phyloP scores from a whole-genome alignment of 2,888 invertebrate genomes.

The Coelogynopora nodosa region DNA sequence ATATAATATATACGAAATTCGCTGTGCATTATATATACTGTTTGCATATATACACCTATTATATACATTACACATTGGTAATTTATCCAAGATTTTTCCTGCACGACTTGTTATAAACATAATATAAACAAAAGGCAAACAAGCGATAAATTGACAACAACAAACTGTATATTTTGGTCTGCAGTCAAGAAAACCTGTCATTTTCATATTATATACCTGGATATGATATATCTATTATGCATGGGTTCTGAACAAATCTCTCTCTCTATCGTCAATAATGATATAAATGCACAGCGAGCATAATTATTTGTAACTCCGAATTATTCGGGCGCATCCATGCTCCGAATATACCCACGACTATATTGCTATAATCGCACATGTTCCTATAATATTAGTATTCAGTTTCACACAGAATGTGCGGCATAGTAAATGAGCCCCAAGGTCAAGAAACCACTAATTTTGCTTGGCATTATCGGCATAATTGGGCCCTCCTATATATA shows the following conservation, averaged over 20 bases:
- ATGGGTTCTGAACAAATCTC: too few species aligned
- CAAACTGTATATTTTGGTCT: background rate
- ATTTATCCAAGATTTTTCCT: background rate
- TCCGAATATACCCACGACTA: background rate
- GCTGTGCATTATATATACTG: background rate
- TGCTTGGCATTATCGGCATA: too few species aligned
- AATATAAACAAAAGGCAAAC: too few species aligned
- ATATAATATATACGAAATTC: background rate
- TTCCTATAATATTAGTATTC: background rate
- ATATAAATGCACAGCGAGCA: too few species aligned
- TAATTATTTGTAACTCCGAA: constrained; percentile 15
- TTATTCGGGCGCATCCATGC: background rate
- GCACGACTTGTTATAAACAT: too few species aligned
- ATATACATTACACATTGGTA: background rate
- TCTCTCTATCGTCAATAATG: too few species aligned
- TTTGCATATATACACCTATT: background rate
- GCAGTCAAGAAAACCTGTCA: too few species aligned
- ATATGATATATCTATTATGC: too few species aligned
- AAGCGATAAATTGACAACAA: background rate
- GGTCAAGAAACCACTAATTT: background rate
- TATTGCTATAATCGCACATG: background rate
- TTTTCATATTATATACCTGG: too few species aligned
- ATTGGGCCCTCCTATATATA: too few species aligned
- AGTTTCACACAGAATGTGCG: background rate
- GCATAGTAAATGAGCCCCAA: background rate